Percentiles rank a stretch among this genome's conserved stretches.
Evolutionary conservation across 64 coral and sea anemone species (phyloP).

Genomic region (Hydrozoanthus tunicans): DNA sequence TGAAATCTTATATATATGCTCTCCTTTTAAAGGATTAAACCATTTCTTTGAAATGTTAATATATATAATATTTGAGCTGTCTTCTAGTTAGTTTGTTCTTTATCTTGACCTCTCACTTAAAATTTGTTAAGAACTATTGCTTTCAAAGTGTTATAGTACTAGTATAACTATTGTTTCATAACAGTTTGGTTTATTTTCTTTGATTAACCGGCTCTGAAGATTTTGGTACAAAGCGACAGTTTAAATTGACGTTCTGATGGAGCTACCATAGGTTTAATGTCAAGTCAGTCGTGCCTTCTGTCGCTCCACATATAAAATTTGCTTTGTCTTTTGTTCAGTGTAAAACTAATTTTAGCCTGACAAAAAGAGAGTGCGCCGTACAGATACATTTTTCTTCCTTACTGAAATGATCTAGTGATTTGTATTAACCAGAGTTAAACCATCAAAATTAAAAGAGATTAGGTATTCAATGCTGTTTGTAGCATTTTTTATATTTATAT

Average conservation of each 20-base stretch:
- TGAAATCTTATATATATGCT: not conserved
- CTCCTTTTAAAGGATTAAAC: not conserved
- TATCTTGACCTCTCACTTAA: not conserved
- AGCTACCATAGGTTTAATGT: not conserved
- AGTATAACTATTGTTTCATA: not conserved
- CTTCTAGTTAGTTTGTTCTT: not conserved
- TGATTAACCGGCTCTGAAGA: not conserved
- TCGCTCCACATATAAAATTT: not conserved
- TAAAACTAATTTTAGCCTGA: not conserved
- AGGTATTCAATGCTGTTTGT: not conserved
- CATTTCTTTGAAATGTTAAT: not conserved
- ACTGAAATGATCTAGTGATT: not conserved
- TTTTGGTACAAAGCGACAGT: slow-evolving; percentile 10
- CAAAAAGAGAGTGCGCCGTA: not conserved
- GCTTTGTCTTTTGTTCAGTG: not conserved
- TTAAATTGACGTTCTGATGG: not conserved
- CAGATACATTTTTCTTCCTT: not conserved
- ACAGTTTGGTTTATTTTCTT: not conserved
- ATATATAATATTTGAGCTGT: not conserved
- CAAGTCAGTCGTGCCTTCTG: not conserved
- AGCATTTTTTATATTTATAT: not conserved
- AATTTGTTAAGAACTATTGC: not conserved
- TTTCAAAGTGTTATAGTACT: not conserved
- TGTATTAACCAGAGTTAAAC: not conserved
- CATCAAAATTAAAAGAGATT: not conserved